Conservation (phyloP, 2,888 invertebrate species). For the Ormyrus rosae region DNA sequence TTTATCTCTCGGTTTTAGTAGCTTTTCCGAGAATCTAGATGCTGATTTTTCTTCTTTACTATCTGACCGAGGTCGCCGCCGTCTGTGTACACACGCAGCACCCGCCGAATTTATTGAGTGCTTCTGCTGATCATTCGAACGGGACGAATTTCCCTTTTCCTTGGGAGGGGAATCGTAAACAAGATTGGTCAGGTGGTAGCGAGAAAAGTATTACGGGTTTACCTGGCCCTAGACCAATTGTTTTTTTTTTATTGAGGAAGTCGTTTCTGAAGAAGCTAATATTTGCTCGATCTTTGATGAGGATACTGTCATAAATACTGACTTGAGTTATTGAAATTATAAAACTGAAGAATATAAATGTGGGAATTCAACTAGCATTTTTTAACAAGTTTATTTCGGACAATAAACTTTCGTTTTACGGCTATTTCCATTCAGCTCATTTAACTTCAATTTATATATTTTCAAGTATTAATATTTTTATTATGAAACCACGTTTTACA, state of each 20-base stretch:
- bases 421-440: too few species aligned
- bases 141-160: not conserved
- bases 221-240: not conserved
- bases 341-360: too few species aligned
- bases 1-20: conserved; percentile 31
- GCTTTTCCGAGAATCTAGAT: conserved; percentile 26
- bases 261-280: not conserved
- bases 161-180: too few species aligned
- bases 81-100: not conserved
- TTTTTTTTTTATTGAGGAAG: conserved; percentile 34
- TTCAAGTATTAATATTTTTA: too few species aligned
- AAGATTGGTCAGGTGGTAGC: too few species aligned
- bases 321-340: not conserved
- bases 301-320: not conserved
- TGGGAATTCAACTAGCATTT: too few species aligned
- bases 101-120: not conserved
- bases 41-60: not conserved
- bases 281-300: not conserved
- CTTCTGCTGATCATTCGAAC: too few species aligned
- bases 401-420: too few species aligned
- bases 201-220: not conserved
- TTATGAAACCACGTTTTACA: too few species aligned
- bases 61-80: not conserved
- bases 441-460: too few species aligned
- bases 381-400: too few species aligned